phyloP scores from a whole-genome alignment of 1,140 invertebrate genomes.

The Sinella curviseta region DNA sequence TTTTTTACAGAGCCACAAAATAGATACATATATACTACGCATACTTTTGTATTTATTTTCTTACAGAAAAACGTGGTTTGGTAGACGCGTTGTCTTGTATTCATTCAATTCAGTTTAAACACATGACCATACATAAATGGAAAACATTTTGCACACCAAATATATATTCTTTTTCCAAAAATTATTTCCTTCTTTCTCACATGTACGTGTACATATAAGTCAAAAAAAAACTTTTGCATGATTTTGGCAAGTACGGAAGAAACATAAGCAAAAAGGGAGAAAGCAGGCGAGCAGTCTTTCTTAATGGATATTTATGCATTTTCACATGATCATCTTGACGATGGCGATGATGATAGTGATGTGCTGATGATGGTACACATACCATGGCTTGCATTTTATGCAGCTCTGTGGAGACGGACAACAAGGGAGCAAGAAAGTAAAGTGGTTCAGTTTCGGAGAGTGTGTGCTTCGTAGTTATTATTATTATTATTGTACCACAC shows the following conservation, averaged over 20 bases:
- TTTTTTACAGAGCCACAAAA: background rate
- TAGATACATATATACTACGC: too few relatives aligned
- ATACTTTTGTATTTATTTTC: too few relatives aligned
- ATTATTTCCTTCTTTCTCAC: background rate
- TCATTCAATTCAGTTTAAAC: too few relatives aligned
- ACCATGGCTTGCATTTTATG: too few relatives aligned
- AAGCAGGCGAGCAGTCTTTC: background rate
- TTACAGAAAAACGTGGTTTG: too few relatives aligned
- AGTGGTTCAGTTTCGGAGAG: too few relatives aligned
- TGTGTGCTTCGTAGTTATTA: background rate
- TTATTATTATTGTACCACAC: background rate
- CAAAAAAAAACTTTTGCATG: background rate
- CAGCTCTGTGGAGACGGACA: background rate
- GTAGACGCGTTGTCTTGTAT: too few relatives aligned
- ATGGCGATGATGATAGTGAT: background rate
- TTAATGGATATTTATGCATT: background rate
- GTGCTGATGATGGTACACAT: background rate
- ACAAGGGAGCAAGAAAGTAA: background rate
- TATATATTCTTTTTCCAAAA: too few relatives aligned
- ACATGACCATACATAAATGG: background rate
- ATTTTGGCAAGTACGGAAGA: background rate
- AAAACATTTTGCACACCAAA: background rate
- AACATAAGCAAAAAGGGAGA: background rate
- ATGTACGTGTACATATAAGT: background rate
- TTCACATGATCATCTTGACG: background rate